Evolutionary conservation across 2,888 invertebrate species (phyloP).

Genomic region (Antheraea yamamai): DNA sequence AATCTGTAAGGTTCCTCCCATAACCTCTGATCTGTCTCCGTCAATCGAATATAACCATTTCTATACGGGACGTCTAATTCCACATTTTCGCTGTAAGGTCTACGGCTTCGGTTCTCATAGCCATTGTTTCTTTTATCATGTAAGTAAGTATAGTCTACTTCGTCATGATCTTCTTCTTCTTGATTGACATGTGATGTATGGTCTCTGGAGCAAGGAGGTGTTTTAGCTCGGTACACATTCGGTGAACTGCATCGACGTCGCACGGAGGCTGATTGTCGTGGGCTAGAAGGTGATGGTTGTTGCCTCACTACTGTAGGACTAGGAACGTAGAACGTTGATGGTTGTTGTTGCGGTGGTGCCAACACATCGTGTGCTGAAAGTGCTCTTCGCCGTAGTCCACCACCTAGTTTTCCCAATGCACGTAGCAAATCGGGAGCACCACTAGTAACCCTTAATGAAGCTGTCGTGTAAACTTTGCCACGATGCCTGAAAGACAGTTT

Average conservation of each 20-base stretch:
- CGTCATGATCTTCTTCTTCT: constrained; percentile 70
- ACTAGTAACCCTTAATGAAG: constrained; percentile 73
- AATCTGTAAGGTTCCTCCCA: constrained; percentile 76
- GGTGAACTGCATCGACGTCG: constrained; percentile 74
- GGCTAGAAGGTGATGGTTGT: constrained; percentile 68
- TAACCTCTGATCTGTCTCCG: constrained; percentile 57
- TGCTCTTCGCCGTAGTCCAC: constrained; percentile 85
- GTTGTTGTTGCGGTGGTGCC: constrained; percentile 78
- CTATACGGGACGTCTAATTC: constrained; percentile 67
- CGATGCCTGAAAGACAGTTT: constrained; percentile 76
- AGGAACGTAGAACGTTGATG: constrained; percentile 88
- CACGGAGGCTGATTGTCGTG: constrained; percentile 62
- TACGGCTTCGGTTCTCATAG: constrained; percentile 58
- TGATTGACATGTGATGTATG: constrained; percentile 61
- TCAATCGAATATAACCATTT: constrained; percentile 66
- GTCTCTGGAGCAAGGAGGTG: constrained; percentile 54
- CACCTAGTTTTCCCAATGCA: constrained; percentile 87
- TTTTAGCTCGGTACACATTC: constrained; percentile 67
- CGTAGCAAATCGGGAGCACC: constrained; percentile 86
- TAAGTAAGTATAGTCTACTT: constrained; percentile 64
- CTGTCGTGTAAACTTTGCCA: constrained; percentile 78
- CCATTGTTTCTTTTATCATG: constrained; percentile 62
- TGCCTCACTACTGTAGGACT: constrained; percentile 79
- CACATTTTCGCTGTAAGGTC: constrained; percentile 77
- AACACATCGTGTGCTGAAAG: constrained; percentile 87